Conservation (phyloP, 2,797 vertebrate genomes). For the Melanogrammus aeglefinus region DNA sequence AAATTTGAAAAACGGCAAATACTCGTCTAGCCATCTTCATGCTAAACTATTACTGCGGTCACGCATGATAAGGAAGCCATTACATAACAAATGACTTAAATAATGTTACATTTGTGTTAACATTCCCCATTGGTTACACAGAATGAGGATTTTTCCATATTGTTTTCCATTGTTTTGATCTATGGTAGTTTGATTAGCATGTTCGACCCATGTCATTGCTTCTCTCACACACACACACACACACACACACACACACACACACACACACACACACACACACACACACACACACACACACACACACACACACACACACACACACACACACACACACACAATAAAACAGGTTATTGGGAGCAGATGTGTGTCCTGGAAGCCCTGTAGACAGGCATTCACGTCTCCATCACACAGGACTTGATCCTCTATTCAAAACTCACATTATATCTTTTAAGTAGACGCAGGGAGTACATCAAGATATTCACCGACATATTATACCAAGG, state of each 20-base stretch:
- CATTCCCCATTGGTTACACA: not conserved
- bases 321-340: too few species aligned
- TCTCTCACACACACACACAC: not conserved
- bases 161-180: not conserved
- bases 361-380: not conserved
- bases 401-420: not conserved
- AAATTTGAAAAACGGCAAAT: not conserved
- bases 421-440: not conserved
- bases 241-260: constrained; percentile 1
- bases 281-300: too few species aligned
- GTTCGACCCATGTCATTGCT: not conserved
- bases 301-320: too few species aligned
- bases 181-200: not conserved
- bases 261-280: not conserved
- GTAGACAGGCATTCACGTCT: too few species aligned
- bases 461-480: not conserved
- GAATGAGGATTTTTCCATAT: not conserved
- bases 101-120: not conserved
- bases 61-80: not conserved
- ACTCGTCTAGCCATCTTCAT: not conserved
- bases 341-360: not conserved
- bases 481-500: not conserved
- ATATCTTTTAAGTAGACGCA: not conserved
- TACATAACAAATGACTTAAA: not conserved
- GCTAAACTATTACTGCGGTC: not conserved